A percentile compares a stretch with the other conserved stretches of the same genome.
phyloP scores from a whole-genome alignment of 1,140 invertebrate species.

The Lanistes nyassanus region DNA sequence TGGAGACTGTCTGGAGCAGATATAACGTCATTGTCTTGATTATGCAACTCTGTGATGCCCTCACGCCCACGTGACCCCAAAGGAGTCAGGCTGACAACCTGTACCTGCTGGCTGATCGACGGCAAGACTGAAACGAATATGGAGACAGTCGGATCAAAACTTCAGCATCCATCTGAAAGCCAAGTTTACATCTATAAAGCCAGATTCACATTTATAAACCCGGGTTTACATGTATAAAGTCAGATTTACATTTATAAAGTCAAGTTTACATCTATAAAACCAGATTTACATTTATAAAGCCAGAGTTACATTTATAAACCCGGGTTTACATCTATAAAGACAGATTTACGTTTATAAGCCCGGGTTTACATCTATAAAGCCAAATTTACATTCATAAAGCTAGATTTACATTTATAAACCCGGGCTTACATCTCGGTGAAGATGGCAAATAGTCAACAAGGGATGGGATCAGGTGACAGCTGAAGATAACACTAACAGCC shows the following conservation, averaged over 20 bases:
- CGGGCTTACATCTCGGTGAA: no score
- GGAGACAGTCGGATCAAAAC: neutral
- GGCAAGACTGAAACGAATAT: neutral
- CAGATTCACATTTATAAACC: neutral
- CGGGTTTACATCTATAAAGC: no score
- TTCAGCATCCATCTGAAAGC: neutral
- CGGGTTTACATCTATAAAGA: no score
- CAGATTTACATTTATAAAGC: neutral
- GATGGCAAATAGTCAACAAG: no score
- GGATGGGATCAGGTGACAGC: no score
- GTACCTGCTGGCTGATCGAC: neutral
- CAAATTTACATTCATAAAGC: neutral
- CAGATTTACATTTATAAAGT: neutral
- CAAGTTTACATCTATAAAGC: neutral
- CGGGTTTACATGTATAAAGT: no score
- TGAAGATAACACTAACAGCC: no score
- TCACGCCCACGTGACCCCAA: neutral
- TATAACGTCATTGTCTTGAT: neutral
- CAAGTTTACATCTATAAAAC: neutral
- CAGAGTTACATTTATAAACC: no score
- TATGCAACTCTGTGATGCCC: no score
- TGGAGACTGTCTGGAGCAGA: no score
- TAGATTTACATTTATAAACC: neutral
- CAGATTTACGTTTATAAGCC: no score
- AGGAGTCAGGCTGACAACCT: neutral